Evolutionary conservation across 2,888 invertebrate species (phyloP).

Genomic region (Drosophila mulleri): DNA sequence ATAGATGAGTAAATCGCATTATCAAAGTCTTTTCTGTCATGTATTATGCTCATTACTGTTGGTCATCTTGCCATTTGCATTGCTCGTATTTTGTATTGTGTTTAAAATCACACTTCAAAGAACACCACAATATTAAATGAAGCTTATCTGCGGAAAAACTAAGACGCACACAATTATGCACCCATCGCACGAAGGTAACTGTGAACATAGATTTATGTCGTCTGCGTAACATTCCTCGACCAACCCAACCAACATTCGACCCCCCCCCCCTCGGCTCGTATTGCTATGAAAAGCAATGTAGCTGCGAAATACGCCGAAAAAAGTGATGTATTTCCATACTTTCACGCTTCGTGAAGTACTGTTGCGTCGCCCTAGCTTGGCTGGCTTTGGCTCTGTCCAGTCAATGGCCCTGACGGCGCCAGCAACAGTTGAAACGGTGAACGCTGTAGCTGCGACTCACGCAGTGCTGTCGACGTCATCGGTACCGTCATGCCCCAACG

Average conservation of each 20-base stretch:
- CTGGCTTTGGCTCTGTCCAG: constrained; percentile 58
- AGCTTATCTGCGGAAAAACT: constrained; percentile 23
- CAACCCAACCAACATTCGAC: too few relatives aligned
- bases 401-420: constrained; percentile 68
- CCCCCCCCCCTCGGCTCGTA: constrained; percentile 11
- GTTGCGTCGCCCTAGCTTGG: constrained; percentile 45
- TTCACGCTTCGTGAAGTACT: constrained; percentile 69
- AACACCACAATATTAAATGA: constrained; percentile 23
- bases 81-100: not conserved
- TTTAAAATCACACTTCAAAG: constrained; percentile 27
- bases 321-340: constrained; percentile 82
- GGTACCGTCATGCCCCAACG: constrained; percentile 67
- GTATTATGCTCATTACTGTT: not conserved
- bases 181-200: constrained; percentile 19
- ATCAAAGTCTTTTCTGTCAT: not conserved
- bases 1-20: not conserved
- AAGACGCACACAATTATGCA: constrained; percentile 11
- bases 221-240: constrained; percentile 51
- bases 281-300: constrained; percentile 37
- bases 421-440: constrained; percentile 71
- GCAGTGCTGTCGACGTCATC: constrained; percentile 49
- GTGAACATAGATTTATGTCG: constrained; percentile 67
- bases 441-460: constrained; percentile 25
- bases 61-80: not conserved
- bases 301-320: constrained; percentile 57